Evolutionary conservation across 2,888 invertebrate species (phyloP).

Genomic region (Habrosyne pyritoides): DNA sequence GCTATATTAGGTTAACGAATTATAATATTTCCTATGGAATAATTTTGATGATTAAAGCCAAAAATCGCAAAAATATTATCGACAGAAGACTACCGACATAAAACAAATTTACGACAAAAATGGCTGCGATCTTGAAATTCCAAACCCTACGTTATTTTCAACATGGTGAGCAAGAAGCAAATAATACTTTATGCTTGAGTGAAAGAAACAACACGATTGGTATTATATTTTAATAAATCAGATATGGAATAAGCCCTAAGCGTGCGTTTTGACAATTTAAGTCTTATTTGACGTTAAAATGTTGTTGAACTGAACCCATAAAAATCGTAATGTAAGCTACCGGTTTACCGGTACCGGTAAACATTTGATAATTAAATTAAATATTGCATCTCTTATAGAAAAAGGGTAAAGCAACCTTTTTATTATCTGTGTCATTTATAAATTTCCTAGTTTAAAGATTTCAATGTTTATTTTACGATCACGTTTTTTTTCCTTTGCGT

Average conservation of each 20-base stretch:
- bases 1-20: not conserved
- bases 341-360: not conserved
- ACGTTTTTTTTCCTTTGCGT: too few species aligned
- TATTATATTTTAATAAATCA: not conserved
- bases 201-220: not conserved
- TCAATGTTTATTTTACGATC: too few species aligned
- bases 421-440: too few species aligned
- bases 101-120: constrained; percentile 6
- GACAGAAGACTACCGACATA: not conserved
- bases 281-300: not conserved
- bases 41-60: not conserved
- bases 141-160: not conserved
- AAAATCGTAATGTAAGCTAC: not conserved
- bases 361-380: too few species aligned
- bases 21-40: not conserved
- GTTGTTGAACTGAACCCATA: not conserved
- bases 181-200: not conserved
- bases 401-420: too few species aligned
- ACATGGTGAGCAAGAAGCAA: not conserved
- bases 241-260: constrained; percentile 10
- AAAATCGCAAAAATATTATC: not conserved
- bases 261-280: constrained; percentile 22
- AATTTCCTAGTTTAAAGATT: too few species aligned
- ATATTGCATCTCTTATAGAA: too few species aligned
- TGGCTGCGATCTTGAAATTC: not conserved